These are phyloP conservation scores for Passer domesticus DNA, from an alignment of 2,113 vertebrate species.

Conservation along the genomic window DNA sequence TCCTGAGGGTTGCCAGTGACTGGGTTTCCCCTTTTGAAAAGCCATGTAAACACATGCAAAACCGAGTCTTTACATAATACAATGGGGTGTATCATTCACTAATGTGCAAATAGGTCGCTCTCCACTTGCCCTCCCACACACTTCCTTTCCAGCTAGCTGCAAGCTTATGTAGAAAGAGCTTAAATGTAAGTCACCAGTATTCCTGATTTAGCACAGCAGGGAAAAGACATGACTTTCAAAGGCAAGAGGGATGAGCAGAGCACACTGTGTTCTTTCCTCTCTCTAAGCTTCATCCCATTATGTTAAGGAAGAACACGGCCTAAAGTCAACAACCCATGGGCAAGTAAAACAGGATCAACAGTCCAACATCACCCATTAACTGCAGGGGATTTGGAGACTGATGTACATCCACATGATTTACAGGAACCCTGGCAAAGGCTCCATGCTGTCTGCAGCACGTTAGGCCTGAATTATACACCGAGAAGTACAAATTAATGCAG, in stretches of 20 bases:
- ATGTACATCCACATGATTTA: not conserved
- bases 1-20: not conserved
- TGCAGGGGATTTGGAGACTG: not conserved
- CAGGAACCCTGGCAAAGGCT: not conserved
- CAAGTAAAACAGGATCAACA: not conserved
- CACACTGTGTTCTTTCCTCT: not conserved
- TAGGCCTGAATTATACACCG: not conserved
- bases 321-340: not conserved
- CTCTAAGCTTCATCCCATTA: not conserved
- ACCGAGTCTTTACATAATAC: not conserved
- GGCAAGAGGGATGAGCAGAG: not conserved
- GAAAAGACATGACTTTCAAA: constrained; percentile 35
- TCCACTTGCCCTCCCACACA: constrained; percentile 40
- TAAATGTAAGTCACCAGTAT: constrained; percentile 19
- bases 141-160: constrained; percentile 27
- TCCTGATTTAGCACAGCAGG: constrained; percentile 45
- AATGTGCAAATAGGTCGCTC: constrained; percentile 46
- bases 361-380: not conserved
- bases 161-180: constrained; percentile 38
- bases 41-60: constrained; percentile 14
- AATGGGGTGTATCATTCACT: not conserved
- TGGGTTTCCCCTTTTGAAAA: not conserved
- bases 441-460: not conserved
- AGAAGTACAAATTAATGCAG: not conserved
- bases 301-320: not conserved